Conservation (phyloP, 2,888 invertebrate genomes). For the Operophtera brumata region DNA sequence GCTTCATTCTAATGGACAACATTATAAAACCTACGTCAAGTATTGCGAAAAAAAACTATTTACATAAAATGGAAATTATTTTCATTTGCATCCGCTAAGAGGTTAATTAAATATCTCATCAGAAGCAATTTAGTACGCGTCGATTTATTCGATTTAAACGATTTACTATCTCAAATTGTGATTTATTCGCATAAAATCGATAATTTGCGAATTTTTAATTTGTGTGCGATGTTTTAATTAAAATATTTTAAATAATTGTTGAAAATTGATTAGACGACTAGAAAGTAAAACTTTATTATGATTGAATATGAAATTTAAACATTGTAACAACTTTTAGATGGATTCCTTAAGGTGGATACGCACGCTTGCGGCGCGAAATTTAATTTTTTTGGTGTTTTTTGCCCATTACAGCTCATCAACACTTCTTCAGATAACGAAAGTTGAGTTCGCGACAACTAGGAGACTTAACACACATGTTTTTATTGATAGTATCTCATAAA, state of each 20-base stretch:
- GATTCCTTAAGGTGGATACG: conserved; percentile 8
- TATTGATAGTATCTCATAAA: too few species aligned
- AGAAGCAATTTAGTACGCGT: conserved; percentile 16
- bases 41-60: conserved; percentile 4
- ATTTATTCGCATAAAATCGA: conserved; percentile 21
- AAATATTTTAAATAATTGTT: conserved; percentile 18
- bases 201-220: conserved; percentile 28
- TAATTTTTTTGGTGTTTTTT: too few species aligned
- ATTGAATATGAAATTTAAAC: conserved; percentile 5
- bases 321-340: background rate
- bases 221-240: conserved; percentile 13
- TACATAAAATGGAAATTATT: background rate
- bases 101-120: conserved; percentile 16
- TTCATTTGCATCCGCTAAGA: conserved; percentile 1
- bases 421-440: too few species aligned
- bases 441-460: too few species aligned
- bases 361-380: too few species aligned
- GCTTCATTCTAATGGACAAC: too few species aligned
- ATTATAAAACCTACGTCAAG: too few species aligned
- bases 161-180: conserved; percentile 24
- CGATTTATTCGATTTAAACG: conserved; percentile 12
- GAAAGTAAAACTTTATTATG: conserved; percentile 14
- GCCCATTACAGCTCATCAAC: too few species aligned
- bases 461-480: too few species aligned
- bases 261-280: conserved; percentile 3